A percentile compares a stretch with the other conserved stretches of the same genome.
Evolutionary conservation across 2,113 vertebrate species (phyloP).

Genomic region (Chloroceryle aenea): DNA sequence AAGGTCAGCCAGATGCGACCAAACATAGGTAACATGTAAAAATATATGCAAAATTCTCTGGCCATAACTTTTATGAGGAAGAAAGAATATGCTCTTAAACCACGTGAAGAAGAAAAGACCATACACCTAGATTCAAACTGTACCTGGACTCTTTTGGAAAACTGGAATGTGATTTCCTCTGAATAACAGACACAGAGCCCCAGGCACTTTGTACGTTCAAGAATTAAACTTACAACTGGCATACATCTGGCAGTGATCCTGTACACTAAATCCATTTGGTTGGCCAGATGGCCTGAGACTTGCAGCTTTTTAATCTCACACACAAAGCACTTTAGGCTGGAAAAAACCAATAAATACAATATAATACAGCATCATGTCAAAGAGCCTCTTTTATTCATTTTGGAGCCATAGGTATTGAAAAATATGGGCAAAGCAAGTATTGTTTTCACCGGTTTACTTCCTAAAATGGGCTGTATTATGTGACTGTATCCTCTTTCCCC

Average conservation of each 20-base stretch:
- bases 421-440: slow-evolving; percentile 31
- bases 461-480: background rate
- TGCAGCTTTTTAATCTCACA: slow-evolving; percentile 88
- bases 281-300: slow-evolving; percentile 87
- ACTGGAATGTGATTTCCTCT: slow-evolving; percentile 48
- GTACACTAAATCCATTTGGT: slow-evolving; percentile 82
- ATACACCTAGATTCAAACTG: background rate
- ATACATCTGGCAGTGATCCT: slow-evolving; percentile 82
- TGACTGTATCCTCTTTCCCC: background rate
- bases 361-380: slow-evolving; percentile 66
- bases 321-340: slow-evolving; percentile 76
- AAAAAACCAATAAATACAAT: slow-evolving; percentile 64
- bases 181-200: slow-evolving; percentile 75
- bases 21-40: background rate
- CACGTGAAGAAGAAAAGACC: slow-evolving; percentile 7
- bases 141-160: slow-evolving; percentile 33
- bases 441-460: slow-evolving; percentile 19
- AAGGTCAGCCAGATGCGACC: slow-evolving; percentile 59
- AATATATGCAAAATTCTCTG: background rate
- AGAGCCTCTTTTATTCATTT: slow-evolving; percentile 39
- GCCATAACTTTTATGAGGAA: slow-evolving; percentile 5
- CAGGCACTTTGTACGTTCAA: slow-evolving; percentile 82
- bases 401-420: slow-evolving; percentile 11
- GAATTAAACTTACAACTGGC: slow-evolving; percentile 89
- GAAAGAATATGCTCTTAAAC: slow-evolving; percentile 11